These are phyloP conservation scores for Prunella fulvescens DNA, from an alignment of 2,113 vertebrate species.

Conservation along the genomic window DNA sequence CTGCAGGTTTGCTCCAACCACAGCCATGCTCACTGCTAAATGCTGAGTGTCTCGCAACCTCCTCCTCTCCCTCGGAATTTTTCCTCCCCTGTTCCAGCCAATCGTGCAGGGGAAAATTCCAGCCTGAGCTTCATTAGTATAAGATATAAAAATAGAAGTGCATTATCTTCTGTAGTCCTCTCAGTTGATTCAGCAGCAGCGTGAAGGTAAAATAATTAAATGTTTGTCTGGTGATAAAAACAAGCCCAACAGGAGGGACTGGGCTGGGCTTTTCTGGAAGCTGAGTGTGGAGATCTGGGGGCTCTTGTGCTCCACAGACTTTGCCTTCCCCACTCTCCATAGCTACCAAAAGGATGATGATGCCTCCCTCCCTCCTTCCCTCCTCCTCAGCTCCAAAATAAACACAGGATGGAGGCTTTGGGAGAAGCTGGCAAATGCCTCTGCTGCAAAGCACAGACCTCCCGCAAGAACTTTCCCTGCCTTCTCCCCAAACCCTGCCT, in stretches of 20 bases:
- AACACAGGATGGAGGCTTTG: background rate
- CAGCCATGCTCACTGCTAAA: background rate
- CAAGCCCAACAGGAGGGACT: background rate
- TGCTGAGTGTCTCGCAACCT: background rate
- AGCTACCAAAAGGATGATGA: background rate
- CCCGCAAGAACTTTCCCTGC: background rate
- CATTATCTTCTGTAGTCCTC: conserved; percentile 31
- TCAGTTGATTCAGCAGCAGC: background rate
- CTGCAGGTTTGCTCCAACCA: background rate
- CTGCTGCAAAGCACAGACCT: background rate
- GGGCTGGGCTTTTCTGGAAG: background rate
- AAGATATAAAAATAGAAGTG: conserved; percentile 54
- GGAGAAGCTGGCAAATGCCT: background rate
- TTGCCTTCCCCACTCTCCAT: background rate
- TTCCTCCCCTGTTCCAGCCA: background rate
- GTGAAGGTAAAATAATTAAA: conserved; percentile 36
- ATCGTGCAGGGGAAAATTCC: background rate
- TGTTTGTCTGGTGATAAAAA: conserved; percentile 10
- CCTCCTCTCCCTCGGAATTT: background rate
- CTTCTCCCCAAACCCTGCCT: background rate
- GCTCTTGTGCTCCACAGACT: background rate
- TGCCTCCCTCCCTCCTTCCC: background rate
- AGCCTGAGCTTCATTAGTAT: conserved; percentile 29
- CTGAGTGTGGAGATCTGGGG: background rate
- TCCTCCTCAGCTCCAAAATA: conserved; percentile 50